Conservation (phyloP, 2,113 vertebrate species). For the Tiliqua scincoides region DNA sequence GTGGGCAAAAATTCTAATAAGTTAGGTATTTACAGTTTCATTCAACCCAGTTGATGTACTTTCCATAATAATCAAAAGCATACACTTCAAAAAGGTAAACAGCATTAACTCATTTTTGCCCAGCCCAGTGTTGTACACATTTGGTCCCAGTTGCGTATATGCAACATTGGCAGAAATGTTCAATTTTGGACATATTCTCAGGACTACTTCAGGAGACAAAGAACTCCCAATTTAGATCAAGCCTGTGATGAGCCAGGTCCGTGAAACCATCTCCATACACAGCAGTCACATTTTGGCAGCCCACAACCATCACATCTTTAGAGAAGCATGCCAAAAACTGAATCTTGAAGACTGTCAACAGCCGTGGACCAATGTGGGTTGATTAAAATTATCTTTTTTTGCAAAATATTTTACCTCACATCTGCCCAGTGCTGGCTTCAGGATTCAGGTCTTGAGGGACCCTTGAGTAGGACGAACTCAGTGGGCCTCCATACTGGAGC, state of each 20-base stretch:
- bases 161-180: no score
- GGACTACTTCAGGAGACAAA: not conserved
- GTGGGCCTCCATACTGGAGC: no score
- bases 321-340: not conserved
- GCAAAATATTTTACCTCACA: not conserved
- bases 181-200: not conserved
- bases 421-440: not conserved
- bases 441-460: no score
- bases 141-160: no score
- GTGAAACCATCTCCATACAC: not conserved
- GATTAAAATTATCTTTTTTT: not conserved
- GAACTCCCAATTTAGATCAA: not conserved
- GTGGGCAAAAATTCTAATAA: constrained; percentile 44
- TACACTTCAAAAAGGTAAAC: not conserved
- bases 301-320: not conserved
- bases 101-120: not conserved
- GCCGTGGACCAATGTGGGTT: no score
- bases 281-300: not conserved
- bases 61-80: not conserved
- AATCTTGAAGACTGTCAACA: not conserved
- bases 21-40: not conserved
- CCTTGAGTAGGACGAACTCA: no score
- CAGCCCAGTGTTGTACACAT: no score
- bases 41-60: constrained; percentile 10
- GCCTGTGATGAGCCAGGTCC: not conserved